Base-by-base conservation (phyloP, 1,140 invertebrate species). In the Druon quercuslanigerum region DNA sequence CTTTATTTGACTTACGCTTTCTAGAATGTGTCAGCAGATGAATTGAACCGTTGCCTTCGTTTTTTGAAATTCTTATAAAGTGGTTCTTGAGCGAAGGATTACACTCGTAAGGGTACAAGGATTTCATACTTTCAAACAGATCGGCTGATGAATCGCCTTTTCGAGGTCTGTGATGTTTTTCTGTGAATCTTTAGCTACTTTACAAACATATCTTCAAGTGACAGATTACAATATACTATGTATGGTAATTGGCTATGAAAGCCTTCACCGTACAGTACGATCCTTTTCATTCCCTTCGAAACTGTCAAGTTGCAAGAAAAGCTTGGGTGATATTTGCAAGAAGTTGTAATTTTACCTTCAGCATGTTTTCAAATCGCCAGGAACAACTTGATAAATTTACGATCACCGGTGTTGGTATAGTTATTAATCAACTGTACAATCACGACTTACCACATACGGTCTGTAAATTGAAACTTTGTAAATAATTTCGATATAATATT, bases 191-290 rank as follows among this genome's bases (percentile, higher is more conserved):
- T 71, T 14, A 25, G 9, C 56, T 60, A 79, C 54, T 77, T 76
- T 71, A 80, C 56, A 71, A 75, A 80, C 74, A 80, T 83, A 80
- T 82, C 81, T 80, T 76, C 75, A 79, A 82, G 77, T 77, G 73
- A 71, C 40, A 72, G 72, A 46, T 73, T 51, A 51, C 60, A 40
- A n/a, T 25, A n/a, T 66, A 66, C 11, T 66, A 13, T 66, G 40
- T n/a, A 14, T n/a, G 40, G 60, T 16, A 40, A 40, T 16, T 40
- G 60, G 60, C 60, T 66, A 66, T 66, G 33, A 66, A 66, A 66
- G 60, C 60, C 60, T 40, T 66, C 25, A 60, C 16, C 20, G 16
- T 40, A 33, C 33, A 33, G 60, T 66, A 66, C 60, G 60, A 40
- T 66, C 60, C 60, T 40, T 66, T 66, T 66, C 60, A 40, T 66